Evolutionary conservation across 1,140 invertebrate genomes (phyloP), one percentile per base, ranked within the genome.

Genomic region (Bombyx mori): DNA sequence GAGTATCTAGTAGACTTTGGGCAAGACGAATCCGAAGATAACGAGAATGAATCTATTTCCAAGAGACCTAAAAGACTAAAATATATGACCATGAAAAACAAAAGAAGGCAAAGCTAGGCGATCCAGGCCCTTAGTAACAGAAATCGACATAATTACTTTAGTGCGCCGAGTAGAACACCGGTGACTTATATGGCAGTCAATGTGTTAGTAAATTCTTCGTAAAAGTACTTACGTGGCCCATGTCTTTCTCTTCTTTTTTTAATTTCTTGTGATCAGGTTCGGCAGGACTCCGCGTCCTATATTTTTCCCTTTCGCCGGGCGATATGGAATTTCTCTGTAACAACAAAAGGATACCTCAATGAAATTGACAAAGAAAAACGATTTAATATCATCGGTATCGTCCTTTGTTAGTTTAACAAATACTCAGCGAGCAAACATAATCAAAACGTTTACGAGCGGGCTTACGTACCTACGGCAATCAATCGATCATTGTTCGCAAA

Each of bases 251-350:
- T 73, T 95, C 94, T 76, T 94, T 94, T 68, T 92, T 93, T 86
- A 92, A 83, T 88, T 92, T 92, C 73, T 92, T 94, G 62, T 90
- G 85, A 57, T 91, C 91, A 56, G 90, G 91, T 62, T 92, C 91
- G 51, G 90, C 91, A 6, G 93, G 92, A 82, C 92, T 93, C 75
- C 92, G 88, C 53, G 93, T 91, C 75, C 94, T 90, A 79, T 95
- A 95, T 79, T 96, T 96, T 82, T 96, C 94, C 68, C 94, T 90
- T 68, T 96, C 95, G 47, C 92, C 94, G 1, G 95, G 95, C 7
- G 95, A 96, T 86, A 96, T 94, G 61, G 95, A 96, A 88, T 94
- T 95, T 86, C 94, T 92, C 95, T 96, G 91, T 22, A 91, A 92
- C 71, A 88, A 86, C 71, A 68, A 78, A 73, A 73, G 57, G 69